Evolutionary conservation across 2,797 vertebrate genomes (phyloP).

Genomic region (Pseudochirops cupreus): DNA sequence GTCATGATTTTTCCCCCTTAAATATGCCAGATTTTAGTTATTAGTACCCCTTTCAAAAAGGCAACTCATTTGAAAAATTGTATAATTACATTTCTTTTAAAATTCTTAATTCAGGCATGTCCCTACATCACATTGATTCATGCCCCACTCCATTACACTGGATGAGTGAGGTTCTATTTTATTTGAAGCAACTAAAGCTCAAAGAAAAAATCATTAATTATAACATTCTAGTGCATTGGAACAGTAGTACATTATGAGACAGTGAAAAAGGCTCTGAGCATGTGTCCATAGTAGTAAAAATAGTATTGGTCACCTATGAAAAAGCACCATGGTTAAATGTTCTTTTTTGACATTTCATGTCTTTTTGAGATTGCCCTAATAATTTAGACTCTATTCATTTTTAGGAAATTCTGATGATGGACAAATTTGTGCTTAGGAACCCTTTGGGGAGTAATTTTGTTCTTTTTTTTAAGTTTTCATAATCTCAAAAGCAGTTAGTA

Average conservation of each 20-base stretch:
- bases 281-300: neutral
- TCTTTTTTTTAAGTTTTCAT: neutral
- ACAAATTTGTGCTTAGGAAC: neutral
- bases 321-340: neutral
- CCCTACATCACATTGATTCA: neutral
- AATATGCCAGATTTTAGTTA: slow-evolving; percentile 12
- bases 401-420: neutral
- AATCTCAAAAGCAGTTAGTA: neutral
- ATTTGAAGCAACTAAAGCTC: neutral
- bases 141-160: neutral
- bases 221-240: neutral
- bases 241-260: neutral
- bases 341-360: neutral
- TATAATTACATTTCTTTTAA: slow-evolving; percentile 31
- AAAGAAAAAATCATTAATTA: neutral
- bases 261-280: neutral
- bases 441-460: neutral
- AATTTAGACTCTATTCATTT: neutral
- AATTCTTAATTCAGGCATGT: slow-evolving; percentile 40
- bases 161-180: neutral
- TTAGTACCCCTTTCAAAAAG: neutral
- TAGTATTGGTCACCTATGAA: neutral
- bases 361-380: neutral
- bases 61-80: slow-evolving; percentile 28
- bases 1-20: slow-evolving; percentile 7